These are phyloP conservation scores for Smutsia temminckii DNA, from an alignment of 2,797 vertebrate species.

Conservation along the genomic window DNA sequence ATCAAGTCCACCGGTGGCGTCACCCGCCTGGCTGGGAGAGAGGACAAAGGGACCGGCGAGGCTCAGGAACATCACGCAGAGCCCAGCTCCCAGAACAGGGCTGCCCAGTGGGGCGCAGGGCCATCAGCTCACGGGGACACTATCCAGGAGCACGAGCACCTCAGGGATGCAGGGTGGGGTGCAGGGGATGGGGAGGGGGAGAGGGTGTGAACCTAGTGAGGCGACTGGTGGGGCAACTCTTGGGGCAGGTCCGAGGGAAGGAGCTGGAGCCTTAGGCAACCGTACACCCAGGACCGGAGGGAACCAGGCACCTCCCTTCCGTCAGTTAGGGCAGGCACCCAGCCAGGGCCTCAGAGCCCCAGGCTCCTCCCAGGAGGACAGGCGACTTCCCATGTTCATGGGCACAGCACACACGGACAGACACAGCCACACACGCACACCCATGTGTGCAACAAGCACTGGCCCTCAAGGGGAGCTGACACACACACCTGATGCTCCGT, in stretches of 20 bases:
- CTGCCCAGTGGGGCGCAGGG: not conserved
- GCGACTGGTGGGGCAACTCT: not conserved
- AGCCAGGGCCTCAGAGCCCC: accelerated
- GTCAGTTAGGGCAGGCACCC: accelerated
- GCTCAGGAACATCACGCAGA: not conserved
- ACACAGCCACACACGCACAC: no score
- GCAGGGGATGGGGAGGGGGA: accelerated
- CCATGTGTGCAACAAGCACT: not conserved
- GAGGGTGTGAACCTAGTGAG: not conserved
- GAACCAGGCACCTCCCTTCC: not conserved
- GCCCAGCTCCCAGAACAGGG: not conserved
- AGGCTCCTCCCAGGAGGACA: not conserved
- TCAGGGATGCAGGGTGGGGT: accelerated
- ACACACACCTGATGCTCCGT: no score
- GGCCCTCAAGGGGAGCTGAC: no score
- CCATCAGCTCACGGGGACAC: not conserved
- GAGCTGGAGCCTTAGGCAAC: no score
- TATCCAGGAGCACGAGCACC: no score
- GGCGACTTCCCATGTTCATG: accelerated
- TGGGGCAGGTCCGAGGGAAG: no score
- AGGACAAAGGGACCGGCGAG: not conserved
- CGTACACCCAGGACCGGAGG: no score
- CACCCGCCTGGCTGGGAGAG: not conserved
- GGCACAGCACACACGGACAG: no score
- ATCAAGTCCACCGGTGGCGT: accelerated